These are phyloP conservation scores for Apteryx owenii DNA, from an alignment of 2,113 vertebrate genomes.

Conservation along the genomic window DNA sequence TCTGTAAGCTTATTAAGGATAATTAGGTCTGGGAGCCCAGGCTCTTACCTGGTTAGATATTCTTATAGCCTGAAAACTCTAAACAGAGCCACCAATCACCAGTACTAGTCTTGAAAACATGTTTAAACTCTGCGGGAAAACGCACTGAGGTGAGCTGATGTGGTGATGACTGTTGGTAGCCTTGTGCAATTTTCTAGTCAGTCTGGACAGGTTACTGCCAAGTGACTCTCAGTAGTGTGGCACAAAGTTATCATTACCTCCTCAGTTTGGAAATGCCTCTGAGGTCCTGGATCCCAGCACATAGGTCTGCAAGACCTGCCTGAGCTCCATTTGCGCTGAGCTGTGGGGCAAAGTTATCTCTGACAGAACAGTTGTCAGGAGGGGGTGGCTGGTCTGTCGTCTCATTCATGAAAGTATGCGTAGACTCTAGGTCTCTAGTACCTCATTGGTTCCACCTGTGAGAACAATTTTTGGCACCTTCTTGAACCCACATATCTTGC, in stretches of 20 bases:
- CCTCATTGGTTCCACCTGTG: background rate
- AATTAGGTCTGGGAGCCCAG: background rate
- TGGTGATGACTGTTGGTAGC: background rate
- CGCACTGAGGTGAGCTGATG: background rate
- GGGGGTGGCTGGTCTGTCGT: background rate
- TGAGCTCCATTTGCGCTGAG: background rate
- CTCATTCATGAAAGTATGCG: background rate
- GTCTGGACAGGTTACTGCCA: background rate
- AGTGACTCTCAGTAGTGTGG: fast-evolving
- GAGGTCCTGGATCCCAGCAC: background rate
- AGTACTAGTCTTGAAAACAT: background rate
- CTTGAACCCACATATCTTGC: background rate
- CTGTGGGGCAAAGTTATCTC: background rate
- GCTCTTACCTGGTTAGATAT: background rate
- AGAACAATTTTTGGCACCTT: background rate
- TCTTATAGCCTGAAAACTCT: background rate
- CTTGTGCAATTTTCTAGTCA: background rate
- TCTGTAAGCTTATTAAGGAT: background rate
- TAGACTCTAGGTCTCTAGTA: background rate
- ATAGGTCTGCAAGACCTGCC: background rate
- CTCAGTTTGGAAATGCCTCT: background rate
- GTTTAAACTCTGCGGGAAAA: background rate
- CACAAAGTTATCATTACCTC: background rate
- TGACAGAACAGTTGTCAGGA: background rate
- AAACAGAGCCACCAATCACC: background rate